Conservation (phyloP, 2,113 vertebrate species). For the Gymnorhina tibicen region DNA sequence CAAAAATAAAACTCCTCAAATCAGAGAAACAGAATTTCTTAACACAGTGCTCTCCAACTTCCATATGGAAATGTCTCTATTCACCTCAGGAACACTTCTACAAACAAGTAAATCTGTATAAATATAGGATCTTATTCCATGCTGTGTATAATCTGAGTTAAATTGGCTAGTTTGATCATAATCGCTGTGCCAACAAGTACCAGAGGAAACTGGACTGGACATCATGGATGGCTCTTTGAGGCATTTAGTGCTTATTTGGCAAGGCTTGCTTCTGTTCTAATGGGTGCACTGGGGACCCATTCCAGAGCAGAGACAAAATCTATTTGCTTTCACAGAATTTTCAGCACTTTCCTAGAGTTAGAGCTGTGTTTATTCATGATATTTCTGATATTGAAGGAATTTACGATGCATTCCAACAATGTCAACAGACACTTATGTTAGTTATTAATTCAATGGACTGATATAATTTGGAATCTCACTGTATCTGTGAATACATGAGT, state of each 20-base stretch:
- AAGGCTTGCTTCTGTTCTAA: not conserved
- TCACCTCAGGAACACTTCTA: not conserved
- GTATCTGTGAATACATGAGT: not conserved
- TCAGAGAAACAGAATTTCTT: not conserved
- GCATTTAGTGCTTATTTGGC: not conserved
- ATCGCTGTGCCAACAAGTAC: not conserved
- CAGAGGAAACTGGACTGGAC: not conserved
- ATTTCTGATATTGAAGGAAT: not conserved
- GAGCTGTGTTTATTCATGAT: not conserved
- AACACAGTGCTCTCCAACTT: not conserved
- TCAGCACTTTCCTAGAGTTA: not conserved
- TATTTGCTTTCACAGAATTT: slow-evolving; percentile 30
- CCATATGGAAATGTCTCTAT: not conserved
- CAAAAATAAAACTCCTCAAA: not conserved
- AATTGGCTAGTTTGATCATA: not conserved
- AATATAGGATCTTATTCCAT: not conserved
- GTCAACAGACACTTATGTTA: not conserved
- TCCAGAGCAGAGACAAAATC: slow-evolving; percentile 7
- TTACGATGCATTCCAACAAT: not conserved
- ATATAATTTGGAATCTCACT: not conserved
- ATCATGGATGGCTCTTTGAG: not conserved
- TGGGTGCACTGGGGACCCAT: not conserved
- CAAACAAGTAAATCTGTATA: not conserved
- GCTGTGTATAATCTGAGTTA: not conserved
- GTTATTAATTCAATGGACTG: not conserved